These are phyloP conservation scores for Danionella dracula DNA, from an alignment of 2,797 vertebrate species.

Conservation along the genomic window DNA sequence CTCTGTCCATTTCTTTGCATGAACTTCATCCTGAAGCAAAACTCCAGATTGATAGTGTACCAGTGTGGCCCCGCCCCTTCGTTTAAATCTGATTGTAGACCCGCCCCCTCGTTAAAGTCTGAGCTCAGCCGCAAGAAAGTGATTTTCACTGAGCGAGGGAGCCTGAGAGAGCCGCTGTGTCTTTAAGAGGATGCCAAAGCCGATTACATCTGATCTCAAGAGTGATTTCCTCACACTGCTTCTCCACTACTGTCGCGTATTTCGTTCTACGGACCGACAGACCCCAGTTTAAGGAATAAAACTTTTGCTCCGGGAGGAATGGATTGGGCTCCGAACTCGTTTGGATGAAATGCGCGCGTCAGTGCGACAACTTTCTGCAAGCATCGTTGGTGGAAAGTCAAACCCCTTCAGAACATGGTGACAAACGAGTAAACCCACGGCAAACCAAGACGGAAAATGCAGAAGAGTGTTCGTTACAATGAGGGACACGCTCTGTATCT, in stretches of 20 bases:
- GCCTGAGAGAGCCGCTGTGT: conserved; percentile 57
- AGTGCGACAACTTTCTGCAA: conserved; percentile 59
- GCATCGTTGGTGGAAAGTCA: conserved; percentile 52
- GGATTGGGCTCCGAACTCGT: conserved; percentile 41
- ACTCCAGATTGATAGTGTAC: no score
- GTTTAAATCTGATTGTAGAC: conserved; percentile 41
- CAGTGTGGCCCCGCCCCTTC: conserved; percentile 56
- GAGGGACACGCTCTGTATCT: conserved; percentile 83
- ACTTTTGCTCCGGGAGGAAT: conserved; percentile 30
- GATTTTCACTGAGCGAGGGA: not conserved
- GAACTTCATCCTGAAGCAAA: no score
- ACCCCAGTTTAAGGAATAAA: not conserved
- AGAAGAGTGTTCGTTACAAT: conserved; percentile 88
- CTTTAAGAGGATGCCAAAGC: conserved; percentile 78
- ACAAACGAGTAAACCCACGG: conserved; percentile 19
- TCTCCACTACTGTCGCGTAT: conserved; percentile 44
- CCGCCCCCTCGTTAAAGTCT: conserved; percentile 17
- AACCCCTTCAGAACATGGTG: conserved; percentile 23
- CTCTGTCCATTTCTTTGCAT: no score
- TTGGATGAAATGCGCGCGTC: conserved; percentile 40
- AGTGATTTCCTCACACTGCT: conserved; percentile 63
- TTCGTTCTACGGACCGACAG: conserved; percentile 1
- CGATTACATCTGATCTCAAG: conserved; percentile 74
- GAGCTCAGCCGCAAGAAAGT: conserved; percentile 21
- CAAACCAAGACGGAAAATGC: conserved; percentile 66